Percentiles rank a stretch among this genome's conserved stretches.
phyloP scores from a whole-genome alignment of 2,113 vertebrate genomes.

The Charadrius vociferus region DNA sequence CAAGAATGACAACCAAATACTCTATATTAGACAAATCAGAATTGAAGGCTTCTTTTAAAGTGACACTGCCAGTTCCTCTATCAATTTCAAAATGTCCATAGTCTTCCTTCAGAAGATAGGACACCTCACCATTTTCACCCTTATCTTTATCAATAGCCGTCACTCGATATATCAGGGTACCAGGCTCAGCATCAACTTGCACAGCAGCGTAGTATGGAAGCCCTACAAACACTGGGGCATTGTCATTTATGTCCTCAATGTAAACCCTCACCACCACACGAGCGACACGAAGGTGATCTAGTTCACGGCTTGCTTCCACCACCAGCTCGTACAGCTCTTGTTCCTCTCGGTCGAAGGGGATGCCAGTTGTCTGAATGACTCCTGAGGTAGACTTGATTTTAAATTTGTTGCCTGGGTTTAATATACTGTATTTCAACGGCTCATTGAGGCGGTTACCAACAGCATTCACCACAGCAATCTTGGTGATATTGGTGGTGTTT shows the following conservation, averaged over 20 bases:
- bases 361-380: constrained; percentile 91
- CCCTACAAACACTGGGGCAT: constrained; percentile 89
- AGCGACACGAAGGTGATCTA: constrained; percentile 88
- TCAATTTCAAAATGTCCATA: constrained; percentile 96
- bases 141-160: constrained; percentile 91
- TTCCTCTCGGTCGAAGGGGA: constrained; percentile 92
- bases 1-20: constrained; percentile 87
- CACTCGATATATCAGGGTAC: constrained; percentile 88
- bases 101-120: constrained; percentile 88
- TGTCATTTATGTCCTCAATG: constrained; percentile 94
- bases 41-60: constrained; percentile 89
- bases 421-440: constrained; percentile 89
- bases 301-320: constrained; percentile 91
- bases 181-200: constrained; percentile 92
- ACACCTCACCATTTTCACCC: constrained; percentile 91
- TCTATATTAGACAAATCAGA: constrained; percentile 93
- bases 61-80: constrained; percentile 82
- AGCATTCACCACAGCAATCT: constrained; percentile 91
- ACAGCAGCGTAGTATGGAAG: constrained; percentile 97
- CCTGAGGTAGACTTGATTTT: constrained; percentile 92
- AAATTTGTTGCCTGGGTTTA: constrained; percentile 93
- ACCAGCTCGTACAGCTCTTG: constrained; percentile 93
- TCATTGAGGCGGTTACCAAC: constrained; percentile 93
- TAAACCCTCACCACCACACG: constrained; percentile 90
- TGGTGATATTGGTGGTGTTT: constrained; percentile 88